Evolutionary conservation across 2,888 invertebrate genomes (phyloP).

Genomic region (Heliconius ismenius): DNA sequence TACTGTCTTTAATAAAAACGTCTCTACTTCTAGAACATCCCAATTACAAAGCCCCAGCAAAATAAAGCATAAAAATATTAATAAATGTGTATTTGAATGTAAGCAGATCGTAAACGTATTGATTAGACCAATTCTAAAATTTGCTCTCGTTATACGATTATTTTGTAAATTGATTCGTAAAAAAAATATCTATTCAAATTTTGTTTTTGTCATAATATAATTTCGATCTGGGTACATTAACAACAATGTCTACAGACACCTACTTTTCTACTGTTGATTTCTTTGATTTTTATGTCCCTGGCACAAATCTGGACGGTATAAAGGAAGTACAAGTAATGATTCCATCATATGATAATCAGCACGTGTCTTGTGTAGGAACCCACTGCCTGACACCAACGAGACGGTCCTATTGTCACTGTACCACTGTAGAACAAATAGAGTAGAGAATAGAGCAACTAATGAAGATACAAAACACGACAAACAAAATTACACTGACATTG

Average conservation of each 20-base stretch:
- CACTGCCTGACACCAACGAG: constrained; percentile 57
- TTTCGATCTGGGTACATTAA: constrained; percentile 30
- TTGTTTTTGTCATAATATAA: background rate
- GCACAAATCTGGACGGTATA: constrained; percentile 71
- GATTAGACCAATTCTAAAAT: too few species aligned
- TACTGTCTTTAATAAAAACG: constrained; percentile 1
- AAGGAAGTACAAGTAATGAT: constrained; percentile 82
- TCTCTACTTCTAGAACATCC: constrained; percentile 10
- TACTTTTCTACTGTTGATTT: constrained; percentile 68
- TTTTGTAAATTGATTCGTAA: too few species aligned
- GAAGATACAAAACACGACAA: constrained; percentile 53
- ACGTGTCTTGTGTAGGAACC: constrained; percentile 79
- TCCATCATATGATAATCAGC: constrained; percentile 76
- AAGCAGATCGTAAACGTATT: constrained; percentile 15
- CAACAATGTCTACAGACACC: constrained; percentile 46
- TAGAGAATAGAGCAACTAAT: constrained; percentile 53
- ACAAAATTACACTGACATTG: constrained; percentile 36
- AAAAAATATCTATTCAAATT: background rate
- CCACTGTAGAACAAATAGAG: constrained; percentile 65
- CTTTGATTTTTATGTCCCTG: constrained; percentile 72
- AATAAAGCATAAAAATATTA: constrained; percentile 1
- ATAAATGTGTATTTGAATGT: constrained; percentile 16
- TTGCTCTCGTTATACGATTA: too few species aligned
- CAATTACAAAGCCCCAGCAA: background rate
- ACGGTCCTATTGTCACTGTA: constrained; percentile 60